Evolutionary conservation across 1,140 invertebrate species (phyloP).

Genomic region (Pomacea maculata): DNA sequence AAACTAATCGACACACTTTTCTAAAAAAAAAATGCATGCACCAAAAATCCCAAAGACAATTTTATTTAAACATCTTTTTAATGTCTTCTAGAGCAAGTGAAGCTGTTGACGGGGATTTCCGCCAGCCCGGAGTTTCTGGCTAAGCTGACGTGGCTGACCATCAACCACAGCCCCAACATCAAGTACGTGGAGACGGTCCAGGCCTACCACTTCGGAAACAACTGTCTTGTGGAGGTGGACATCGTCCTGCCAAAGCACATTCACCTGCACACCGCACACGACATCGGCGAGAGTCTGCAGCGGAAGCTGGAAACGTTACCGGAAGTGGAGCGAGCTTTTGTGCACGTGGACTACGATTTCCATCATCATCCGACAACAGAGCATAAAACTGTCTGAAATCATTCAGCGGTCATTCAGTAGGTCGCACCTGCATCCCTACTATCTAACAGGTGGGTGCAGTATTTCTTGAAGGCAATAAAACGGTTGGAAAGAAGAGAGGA

Average conservation of each 20-base stretch:
- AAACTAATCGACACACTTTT: too few species aligned
- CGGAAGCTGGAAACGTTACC: conserved; percentile 64
- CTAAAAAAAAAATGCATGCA: too few species aligned
- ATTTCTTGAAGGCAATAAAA: too few species aligned
- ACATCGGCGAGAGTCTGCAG: conserved; percentile 66
- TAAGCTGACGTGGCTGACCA: conserved; percentile 59
- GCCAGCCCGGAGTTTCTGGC: conserved; percentile 58
- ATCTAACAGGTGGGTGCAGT: too few species aligned
- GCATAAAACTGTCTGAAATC: conserved; percentile 55
- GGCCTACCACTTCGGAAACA: conserved; percentile 67
- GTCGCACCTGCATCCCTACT: too few species aligned
- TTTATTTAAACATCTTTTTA: background rate
- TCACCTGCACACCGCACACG: conserved; percentile 62
- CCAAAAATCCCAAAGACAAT: too few species aligned
- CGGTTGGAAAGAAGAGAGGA: too few species aligned
- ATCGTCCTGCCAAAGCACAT: conserved; percentile 63
- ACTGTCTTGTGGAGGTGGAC: conserved; percentile 63
- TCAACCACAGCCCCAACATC: conserved; percentile 63
- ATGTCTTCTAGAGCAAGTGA: conserved; percentile 53
- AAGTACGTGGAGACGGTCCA: conserved; percentile 66
- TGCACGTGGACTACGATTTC: conserved; percentile 67
- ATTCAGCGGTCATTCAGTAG: background rate
- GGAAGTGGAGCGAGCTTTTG: conserved; percentile 68
- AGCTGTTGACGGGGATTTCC: conserved; percentile 59
- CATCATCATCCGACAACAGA: conserved; percentile 54